Percentiles rank a stretch among this genome's conserved stretches.
Evolutionary conservation across 2,113 vertebrate genomes (phyloP).

Genomic region (Orycteropus afer): DNA sequence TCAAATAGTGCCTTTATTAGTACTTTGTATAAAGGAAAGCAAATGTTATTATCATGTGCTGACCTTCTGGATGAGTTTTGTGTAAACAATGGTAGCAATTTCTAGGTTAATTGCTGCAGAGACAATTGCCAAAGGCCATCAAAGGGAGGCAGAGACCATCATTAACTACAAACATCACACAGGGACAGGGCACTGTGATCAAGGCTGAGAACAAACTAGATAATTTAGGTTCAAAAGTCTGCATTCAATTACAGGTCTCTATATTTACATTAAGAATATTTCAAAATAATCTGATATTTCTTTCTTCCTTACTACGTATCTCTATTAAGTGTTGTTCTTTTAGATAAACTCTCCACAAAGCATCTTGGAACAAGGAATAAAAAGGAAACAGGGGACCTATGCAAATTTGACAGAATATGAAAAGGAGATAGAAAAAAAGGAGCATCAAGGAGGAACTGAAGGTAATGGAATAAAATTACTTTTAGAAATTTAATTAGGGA

Average conservation of each 20-base stretch:
- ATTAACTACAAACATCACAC: not conserved
- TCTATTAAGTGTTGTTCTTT: not conserved
- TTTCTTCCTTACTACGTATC: not conserved
- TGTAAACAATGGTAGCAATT: conserved; percentile 32
- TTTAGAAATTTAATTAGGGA: conserved; percentile 55
- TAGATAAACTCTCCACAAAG: not conserved
- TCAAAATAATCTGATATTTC: not conserved
- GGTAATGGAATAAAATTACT: conserved; percentile 38
- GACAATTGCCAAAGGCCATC: not conserved
- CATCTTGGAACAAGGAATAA: not conserved
- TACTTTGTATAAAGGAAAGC: conserved; percentile 3
- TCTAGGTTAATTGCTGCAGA: conserved; percentile 55
- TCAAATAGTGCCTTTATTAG: conserved; percentile 50
- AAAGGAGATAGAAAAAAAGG: conserved; percentile 23
- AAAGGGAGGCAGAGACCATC: not conserved
- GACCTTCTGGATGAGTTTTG: conserved; percentile 39
- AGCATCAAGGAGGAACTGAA: conserved; percentile 26
- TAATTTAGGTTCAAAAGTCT: not conserved
- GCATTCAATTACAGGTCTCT: not conserved
- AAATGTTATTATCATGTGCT: conserved; percentile 34
- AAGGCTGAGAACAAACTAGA: not conserved
- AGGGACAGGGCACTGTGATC: not conserved
- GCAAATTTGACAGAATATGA: not conserved
- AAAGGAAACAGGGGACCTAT: not conserved
- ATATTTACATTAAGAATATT: not conserved